Base-by-base conservation (phyloP, 2,797 vertebrate genomes). In the Benthosema pterotum region DNA sequence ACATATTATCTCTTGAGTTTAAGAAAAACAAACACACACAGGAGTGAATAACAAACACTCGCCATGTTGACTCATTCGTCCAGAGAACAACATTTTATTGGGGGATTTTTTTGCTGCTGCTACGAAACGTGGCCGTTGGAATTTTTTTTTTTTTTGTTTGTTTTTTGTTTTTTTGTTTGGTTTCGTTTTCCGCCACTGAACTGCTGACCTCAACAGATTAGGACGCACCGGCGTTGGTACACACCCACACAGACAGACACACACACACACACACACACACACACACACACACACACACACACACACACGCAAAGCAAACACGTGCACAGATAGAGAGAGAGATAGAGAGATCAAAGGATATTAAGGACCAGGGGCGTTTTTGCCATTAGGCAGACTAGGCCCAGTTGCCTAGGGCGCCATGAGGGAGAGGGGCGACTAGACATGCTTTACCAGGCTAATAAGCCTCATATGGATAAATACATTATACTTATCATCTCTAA, bases 131-230 rank as follows among this genome's bases (percentile, higher is more conserved):
- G 75, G 74, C 48, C 25, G 38, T n/a, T n/a, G n/a, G n/a, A n/a
- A n/a, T n/a, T n/a, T n/a, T n/a, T n/a, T n/a, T n/a, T n/a, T n/a
- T n/a, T n/a, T n/a, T n/a, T n/a, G n/a, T n/a, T n/a, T n/a, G n/a
- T n/a, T n/a, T n/a, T n/a, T n/a, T n/a, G n/a, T n/a, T n/a, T n/a
- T n/a, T n/a, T n/a, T n/a, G n/a, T n/a, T n/a, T n/a, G n/a, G n/a
- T 25, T 25, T 25, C 22, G n/a, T 25, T 25, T 46, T 38, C 32
- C 60, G 82, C 80, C 73, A 71, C 83, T 55, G 77, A 84, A 78
- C 74, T 77, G 72, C 63, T 63, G 71, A 87, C 86, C 89, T 92
- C 87, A 87, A 79, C 72, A 47, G 63, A 67, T 60, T 61, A 70
- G 52, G 73, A 75, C 55, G 60, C 53, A 65, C 70, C 65, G 69